Percentiles rank a stretch among this genome's conserved stretches.
phyloP scores from a whole-genome alignment of 2,888 invertebrate genomes.

The Epinotia bilunana region DNA sequence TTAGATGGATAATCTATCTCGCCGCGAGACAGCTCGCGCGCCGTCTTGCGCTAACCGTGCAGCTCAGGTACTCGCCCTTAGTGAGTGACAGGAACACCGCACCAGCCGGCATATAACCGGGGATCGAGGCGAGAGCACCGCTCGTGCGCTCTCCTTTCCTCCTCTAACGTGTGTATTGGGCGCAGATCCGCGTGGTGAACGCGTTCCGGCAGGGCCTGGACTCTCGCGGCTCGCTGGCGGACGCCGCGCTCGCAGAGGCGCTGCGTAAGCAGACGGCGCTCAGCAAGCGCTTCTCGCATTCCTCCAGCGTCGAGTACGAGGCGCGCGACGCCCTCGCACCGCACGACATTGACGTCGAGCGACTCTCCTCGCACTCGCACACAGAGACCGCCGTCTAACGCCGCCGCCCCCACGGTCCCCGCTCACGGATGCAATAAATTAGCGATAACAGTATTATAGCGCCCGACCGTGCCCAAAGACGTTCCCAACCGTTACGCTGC shows the following conservation, averaged over 20 bases:
- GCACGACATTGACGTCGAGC: constrained; percentile 96
- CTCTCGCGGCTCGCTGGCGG: constrained; percentile 96
- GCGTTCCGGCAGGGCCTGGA: constrained; percentile 99
- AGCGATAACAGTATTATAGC: constrained; percentile 53
- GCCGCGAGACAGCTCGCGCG: too few relatives aligned
- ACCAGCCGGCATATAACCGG: constrained; percentile 25
- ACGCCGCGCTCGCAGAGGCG: constrained; percentile 96
- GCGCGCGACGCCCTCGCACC: constrained; percentile 94
- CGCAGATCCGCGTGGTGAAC: constrained; percentile 99
- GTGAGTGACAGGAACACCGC: not conserved
- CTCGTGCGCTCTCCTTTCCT: constrained; percentile 24
- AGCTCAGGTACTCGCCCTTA: too few relatives aligned
- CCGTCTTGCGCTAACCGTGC: too few relatives aligned
- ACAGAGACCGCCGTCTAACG: constrained; percentile 96
- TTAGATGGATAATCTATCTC: too few relatives aligned
- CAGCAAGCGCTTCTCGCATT: constrained; percentile 95
- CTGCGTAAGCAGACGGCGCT: constrained; percentile 97
- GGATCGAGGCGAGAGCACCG: constrained; percentile 33
- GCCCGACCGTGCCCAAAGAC: constrained; percentile 53
- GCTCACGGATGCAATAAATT: constrained; percentile 60
- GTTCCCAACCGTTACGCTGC: constrained; percentile 63
- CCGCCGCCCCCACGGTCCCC: constrained; percentile 47
- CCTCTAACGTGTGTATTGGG: constrained; percentile 61
- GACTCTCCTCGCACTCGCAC: constrained; percentile 96
- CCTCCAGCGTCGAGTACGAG: constrained; percentile 95